Evolutionary conservation across 2,113 vertebrate species (phyloP).

Genomic region (Cyanoliseus patagonus): DNA sequence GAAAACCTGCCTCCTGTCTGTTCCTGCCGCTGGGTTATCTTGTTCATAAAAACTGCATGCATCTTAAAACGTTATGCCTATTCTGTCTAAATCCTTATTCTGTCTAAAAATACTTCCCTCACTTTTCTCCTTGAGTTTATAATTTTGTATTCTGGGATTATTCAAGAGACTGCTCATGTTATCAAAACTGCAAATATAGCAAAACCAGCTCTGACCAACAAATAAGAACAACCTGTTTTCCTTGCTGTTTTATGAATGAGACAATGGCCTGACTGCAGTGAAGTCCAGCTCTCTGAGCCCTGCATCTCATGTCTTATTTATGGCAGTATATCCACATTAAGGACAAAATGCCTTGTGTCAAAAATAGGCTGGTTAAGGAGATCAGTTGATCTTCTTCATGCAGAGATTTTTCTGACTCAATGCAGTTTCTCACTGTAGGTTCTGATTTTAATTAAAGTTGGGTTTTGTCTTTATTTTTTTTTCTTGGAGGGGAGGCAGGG

Average conservation of each 20-base stretch:
- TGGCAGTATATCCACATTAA: neutral
- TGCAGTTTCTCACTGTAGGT: neutral
- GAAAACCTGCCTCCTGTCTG: neutral
- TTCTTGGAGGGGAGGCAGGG: too few species aligned
- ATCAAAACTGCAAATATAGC: neutral
- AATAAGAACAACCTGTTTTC: neutral
- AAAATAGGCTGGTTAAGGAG: neutral
- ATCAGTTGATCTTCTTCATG: neutral
- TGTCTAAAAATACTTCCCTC: neutral
- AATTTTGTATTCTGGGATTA: neutral
- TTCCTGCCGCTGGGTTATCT: neutral
- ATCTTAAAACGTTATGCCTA: neutral
- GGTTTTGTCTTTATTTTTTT: neutral
- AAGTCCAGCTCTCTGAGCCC: neutral
- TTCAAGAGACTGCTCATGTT: neutral
- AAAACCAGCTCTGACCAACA: neutral
- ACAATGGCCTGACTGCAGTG: neutral
- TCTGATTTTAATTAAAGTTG: neutral
- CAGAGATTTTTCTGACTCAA: neutral
- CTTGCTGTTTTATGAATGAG: neutral
- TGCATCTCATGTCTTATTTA: neutral
- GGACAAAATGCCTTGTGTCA: neutral
- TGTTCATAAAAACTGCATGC: neutral
- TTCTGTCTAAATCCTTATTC: neutral
- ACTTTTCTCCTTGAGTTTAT: accelerated